Evolutionary conservation across 2,888 invertebrate genomes (phyloP).

Genomic region (Drosophila lutescens): DNA sequence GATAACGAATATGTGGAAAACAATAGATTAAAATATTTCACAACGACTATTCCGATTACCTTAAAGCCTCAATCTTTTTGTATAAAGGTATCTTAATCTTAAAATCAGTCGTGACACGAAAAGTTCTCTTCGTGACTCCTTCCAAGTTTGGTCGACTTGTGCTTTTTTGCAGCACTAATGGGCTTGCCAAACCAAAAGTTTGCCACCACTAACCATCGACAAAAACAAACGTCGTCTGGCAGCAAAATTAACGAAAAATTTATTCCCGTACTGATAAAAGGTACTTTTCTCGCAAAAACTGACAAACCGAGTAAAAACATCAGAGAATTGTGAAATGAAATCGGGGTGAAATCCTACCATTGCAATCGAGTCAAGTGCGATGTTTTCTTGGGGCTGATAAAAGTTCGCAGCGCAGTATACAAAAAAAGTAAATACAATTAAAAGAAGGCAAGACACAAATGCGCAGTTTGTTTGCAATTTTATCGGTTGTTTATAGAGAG

Average conservation of each 20-base stretch:
- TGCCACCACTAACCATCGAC: slow-evolving; percentile 29
- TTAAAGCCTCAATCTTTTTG: no score
- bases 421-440: slow-evolving; percentile 68
- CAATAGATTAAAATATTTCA: not conserved
- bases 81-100: no score
- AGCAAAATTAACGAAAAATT: slow-evolving; percentile 36
- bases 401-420: slow-evolving; percentile 41
- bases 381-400: slow-evolving; percentile 50
- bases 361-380: not conserved
- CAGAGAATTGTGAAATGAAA: not conserved
- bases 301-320: slow-evolving; percentile 1
- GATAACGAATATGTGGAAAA: no score
- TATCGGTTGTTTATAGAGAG: not conserved
- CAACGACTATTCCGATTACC: not conserved
- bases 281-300: slow-evolving; percentile 14
- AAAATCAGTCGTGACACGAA: not conserved
- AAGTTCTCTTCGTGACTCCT: not conserved
- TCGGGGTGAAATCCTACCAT: not conserved
- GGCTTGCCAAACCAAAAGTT: slow-evolving; percentile 2
- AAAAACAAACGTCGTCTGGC: slow-evolving; percentile 37
- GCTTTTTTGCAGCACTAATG: slow-evolving; percentile 12
- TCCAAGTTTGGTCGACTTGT: not conserved
- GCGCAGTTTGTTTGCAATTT: slow-evolving; percentile 63
- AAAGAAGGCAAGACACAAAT: slow-evolving; percentile 44
- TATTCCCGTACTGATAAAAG: slow-evolving; percentile 29